Evolutionary conservation across 2,888 invertebrate species (phyloP).

Genomic region (Alviniconcha strummeri): DNA sequence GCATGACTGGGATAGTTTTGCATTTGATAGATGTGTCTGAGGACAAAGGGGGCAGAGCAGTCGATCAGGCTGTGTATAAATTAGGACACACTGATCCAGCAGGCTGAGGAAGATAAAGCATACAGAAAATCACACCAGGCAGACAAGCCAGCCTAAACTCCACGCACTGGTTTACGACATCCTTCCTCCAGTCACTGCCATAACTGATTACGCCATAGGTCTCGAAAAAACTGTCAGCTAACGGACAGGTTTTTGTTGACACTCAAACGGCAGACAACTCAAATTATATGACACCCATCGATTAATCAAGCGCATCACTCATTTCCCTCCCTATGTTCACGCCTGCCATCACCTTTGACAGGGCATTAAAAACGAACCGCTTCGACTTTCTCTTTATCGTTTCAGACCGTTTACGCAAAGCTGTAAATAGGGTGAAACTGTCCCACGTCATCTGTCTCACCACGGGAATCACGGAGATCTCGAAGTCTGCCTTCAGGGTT

Average conservation of each 20-base stretch:
- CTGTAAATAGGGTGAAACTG: not conserved
- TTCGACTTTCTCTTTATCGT: not conserved
- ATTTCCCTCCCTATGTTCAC: not conserved
- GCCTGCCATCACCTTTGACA: too few species aligned
- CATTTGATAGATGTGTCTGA: not conserved
- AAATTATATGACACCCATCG: too few species aligned
- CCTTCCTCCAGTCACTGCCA: too few species aligned
- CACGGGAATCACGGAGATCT: not conserved
- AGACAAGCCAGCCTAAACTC: too few species aligned
- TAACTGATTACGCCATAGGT: too few species aligned
- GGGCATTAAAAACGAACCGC: too few species aligned
- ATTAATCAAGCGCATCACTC: too few species aligned
- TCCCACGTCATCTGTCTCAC: constrained; percentile 21
- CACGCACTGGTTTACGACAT: too few species aligned
- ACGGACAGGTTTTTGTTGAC: not conserved
- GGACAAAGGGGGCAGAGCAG: not conserved
- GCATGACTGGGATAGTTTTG: not conserved
- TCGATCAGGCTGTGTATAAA: accelerated
- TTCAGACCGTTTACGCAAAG: not conserved
- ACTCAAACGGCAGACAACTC: not conserved
- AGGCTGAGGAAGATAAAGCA: too few species aligned
- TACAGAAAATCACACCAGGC: too few species aligned
- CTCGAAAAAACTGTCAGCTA: too few species aligned
- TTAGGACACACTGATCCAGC: too few species aligned
- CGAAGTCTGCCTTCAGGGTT: not conserved